phyloP scores from a whole-genome alignment of 2,888 invertebrate species.

The Apotomis capreana region DNA sequence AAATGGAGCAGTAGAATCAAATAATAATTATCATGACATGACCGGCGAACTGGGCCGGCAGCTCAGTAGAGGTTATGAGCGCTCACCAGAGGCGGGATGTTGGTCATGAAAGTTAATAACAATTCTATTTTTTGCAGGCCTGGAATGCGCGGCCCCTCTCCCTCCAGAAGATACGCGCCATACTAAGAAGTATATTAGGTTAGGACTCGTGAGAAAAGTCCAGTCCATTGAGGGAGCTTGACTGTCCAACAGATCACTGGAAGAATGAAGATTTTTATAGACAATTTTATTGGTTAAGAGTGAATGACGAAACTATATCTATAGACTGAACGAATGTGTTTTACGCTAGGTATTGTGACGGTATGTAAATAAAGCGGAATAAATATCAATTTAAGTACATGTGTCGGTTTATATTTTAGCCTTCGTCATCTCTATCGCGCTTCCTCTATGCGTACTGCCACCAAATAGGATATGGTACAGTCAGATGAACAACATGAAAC shows the following conservation, averaged over 20 bases:
- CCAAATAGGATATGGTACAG: no score
- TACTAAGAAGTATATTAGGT: constrained; percentile 79
- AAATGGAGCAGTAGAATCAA: no score
- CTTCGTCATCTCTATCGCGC: no score
- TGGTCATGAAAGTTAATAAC: background rate
- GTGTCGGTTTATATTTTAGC: constrained; percentile 27
- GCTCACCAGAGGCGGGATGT: background rate
- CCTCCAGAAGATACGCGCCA: constrained; percentile 93
- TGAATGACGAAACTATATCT: constrained; percentile 64
- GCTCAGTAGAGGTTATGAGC: no score
- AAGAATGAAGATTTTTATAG: constrained; percentile 62
- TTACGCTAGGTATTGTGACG: constrained; percentile 56
- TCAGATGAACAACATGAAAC: no score
- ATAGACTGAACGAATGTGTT: constrained; percentile 58
- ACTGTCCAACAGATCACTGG: constrained; percentile 57
- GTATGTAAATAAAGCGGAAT: constrained; percentile 75
- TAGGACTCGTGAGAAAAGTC: constrained; percentile 35
- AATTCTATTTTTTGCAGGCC: constrained; percentile 82
- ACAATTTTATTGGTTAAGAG: constrained; percentile 60
- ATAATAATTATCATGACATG: no score
- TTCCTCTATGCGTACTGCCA: no score
- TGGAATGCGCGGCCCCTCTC: constrained; percentile 91
- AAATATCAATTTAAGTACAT: constrained; percentile 75
- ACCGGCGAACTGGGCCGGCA: no score
- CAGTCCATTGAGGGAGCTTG: constrained; percentile 46